These are phyloP conservation scores for Hydrolagus colliei DNA, from an alignment of 2,797 vertebrate genomes.

Conservation along the genomic window DNA sequence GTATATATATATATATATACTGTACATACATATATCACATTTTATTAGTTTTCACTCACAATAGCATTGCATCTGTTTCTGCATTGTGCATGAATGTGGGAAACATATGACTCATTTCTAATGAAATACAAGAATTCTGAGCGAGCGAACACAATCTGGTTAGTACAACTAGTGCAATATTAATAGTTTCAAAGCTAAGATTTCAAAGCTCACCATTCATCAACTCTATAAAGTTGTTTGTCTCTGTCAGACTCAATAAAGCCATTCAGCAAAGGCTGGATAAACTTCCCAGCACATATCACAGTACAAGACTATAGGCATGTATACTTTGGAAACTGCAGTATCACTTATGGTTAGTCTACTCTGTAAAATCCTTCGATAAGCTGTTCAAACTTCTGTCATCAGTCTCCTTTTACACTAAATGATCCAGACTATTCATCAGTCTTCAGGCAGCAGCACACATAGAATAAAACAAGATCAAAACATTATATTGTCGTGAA, in stretches of 20 bases:
- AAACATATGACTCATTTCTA: conserved; percentile 10
- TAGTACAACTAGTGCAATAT: neutral
- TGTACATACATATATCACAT: neutral
- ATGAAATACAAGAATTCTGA: neutral
- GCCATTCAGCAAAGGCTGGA: neutral
- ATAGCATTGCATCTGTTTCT: neutral
- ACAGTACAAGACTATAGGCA: neutral
- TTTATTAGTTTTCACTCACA: conserved; percentile 8
- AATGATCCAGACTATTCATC: neutral
- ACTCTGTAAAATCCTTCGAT: neutral
- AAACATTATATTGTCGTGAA: too few relatives aligned
- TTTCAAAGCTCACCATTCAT: neutral
- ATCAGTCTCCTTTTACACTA: neutral
- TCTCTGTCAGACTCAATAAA: neutral
- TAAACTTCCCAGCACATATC: neutral
- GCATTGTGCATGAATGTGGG: neutral
- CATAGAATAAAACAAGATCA: too few relatives aligned
- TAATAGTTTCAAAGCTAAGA: conserved; percentile 5
- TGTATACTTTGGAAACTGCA: neutral
- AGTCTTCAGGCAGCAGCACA: too few relatives aligned
- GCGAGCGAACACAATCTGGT: neutral
- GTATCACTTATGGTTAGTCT: neutral
- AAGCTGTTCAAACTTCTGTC: neutral
- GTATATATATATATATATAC: too few relatives aligned
- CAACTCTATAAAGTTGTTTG: neutral